These are phyloP conservation scores for Gasterosteus aculeatus DNA, from an alignment of 2,113 vertebrate genomes.

Conservation along the genomic window DNA sequence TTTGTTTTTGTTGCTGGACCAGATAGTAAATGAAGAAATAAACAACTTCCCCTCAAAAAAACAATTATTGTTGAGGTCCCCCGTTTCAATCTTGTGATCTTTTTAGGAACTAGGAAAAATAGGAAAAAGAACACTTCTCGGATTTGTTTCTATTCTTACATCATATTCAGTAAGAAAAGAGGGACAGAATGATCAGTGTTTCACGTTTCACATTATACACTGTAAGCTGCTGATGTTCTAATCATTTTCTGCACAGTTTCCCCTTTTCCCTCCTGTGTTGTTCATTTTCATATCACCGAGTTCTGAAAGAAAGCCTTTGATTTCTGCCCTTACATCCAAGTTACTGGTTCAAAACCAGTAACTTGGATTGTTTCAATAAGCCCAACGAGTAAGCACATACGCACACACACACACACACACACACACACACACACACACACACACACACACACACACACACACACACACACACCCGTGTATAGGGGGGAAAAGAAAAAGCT, in stretches of 20 bases:
- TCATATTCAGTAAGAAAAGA: not conserved
- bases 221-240: not conserved
- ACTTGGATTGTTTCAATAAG: constrained; percentile 39
- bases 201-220: not conserved
- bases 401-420: constrained; percentile 6
- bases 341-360: constrained; percentile 23
- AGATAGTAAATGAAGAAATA: constrained; percentile 32
- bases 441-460: not conserved
- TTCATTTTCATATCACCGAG: constrained; percentile 8
- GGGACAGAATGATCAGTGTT: not conserved
- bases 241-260: not conserved
- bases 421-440: not conserved
- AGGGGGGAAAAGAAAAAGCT: constrained; percentile 9
- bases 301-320: constrained; percentile 17
- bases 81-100: not conserved
- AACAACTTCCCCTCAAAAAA: constrained; percentile 4
- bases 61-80: not conserved
- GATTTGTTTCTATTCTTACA: not conserved
- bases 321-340: not conserved
- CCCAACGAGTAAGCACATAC: constrained; percentile 37
- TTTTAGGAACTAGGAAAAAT: not conserved
- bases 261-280: not conserved
- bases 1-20: not conserved
- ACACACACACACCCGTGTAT: constrained; percentile 1
- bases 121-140: not conserved